phyloP scores from a whole-genome alignment of 2,797 vertebrate genomes.

The Limosa lapponica region DNA sequence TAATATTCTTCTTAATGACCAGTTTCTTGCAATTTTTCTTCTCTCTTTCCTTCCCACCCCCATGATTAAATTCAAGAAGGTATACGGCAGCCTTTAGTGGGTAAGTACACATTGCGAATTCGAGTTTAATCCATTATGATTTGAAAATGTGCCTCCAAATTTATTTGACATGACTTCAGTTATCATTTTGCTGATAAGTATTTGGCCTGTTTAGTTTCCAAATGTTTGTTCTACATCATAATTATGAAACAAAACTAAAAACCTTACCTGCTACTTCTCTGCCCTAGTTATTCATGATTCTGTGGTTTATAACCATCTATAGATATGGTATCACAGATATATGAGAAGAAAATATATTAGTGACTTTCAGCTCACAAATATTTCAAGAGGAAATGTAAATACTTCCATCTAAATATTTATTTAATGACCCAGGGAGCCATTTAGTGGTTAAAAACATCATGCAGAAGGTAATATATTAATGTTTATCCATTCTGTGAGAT shows the following conservation, averaged over 20 bases:
- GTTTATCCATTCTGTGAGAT: background rate
- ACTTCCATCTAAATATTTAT: background rate
- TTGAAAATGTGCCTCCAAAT: background rate
- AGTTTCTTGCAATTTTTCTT: background rate
- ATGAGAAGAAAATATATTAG: background rate
- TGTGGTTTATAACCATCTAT: background rate
- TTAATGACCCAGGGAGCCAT: background rate
- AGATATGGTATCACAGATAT: background rate
- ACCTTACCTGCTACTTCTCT: background rate
- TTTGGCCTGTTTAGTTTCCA: background rate
- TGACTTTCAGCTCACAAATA: background rate
- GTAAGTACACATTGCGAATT: conserved; percentile 67
- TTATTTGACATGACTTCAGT: background rate
- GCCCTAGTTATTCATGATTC: background rate
- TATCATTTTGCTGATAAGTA: background rate
- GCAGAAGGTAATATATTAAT: background rate
- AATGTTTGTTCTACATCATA: background rate
- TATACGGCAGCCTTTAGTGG: conserved; percentile 79
- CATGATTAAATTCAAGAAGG: conserved; percentile 64
- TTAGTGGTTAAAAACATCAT: background rate
- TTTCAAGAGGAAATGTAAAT: background rate
- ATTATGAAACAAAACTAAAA: background rate
- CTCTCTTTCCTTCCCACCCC: background rate
- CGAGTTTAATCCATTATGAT: background rate
- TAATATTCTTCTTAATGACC: background rate